phyloP scores from a whole-genome alignment of 2,888 invertebrate genomes.

The Cheilosia variabilis region DNA sequence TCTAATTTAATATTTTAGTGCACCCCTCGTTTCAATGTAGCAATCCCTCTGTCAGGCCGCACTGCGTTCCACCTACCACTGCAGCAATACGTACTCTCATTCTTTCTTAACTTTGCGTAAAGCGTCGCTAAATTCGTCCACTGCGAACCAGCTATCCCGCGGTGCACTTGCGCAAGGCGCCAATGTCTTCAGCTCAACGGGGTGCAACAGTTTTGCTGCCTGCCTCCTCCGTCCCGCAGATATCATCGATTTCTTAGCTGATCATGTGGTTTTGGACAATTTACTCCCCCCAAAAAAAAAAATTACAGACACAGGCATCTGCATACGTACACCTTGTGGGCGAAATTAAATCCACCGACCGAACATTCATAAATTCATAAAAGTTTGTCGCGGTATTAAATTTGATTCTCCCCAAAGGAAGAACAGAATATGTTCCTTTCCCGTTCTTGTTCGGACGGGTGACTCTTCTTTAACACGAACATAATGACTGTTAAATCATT shows the following conservation, averaged over 20 bases:
- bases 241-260: slow-evolving; percentile 51
- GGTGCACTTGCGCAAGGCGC: slow-evolving; percentile 65
- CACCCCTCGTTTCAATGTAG: neutral
- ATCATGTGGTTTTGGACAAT: slow-evolving; percentile 71
- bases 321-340: slow-evolving; percentile 62
- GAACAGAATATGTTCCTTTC: slow-evolving; percentile 5
- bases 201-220: slow-evolving; percentile 64
- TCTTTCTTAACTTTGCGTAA: slow-evolving; percentile 7
- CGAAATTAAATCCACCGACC: slow-evolving; percentile 57
- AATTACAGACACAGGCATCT: slow-evolving; percentile 13
- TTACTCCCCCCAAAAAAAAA: slow-evolving; percentile 55
- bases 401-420: slow-evolving; percentile 25
- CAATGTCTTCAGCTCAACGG: slow-evolving; percentile 71
- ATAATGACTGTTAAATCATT: slow-evolving; percentile 76
- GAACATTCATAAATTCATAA: slow-evolving; percentile 66
- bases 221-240: slow-evolving; percentile 27
- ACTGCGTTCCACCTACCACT: neutral
- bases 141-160: slow-evolving; percentile 45
- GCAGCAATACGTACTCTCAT: neutral
- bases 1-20: neutral
- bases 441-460: slow-evolving; percentile 35
- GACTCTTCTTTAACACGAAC: slow-evolving; percentile 74
- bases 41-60: neutral
- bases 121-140: slow-evolving; percentile 35
- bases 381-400: slow-evolving; percentile 72